Conservation (phyloP, 2,113 vertebrate genomes). For the Aegotheles bennettii region DNA sequence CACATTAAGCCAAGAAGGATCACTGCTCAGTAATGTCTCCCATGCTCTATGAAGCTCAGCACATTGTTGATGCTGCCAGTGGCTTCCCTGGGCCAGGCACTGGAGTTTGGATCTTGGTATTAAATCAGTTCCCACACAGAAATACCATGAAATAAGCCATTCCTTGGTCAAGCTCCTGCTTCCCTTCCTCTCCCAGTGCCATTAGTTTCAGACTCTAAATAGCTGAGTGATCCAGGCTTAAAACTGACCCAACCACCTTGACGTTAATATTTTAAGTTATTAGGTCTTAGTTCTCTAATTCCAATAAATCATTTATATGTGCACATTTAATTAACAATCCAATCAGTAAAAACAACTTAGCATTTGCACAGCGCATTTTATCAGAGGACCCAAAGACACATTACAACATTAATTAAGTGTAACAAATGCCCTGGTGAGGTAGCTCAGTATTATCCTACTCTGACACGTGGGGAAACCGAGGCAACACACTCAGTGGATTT, state of each 20-base stretch:
- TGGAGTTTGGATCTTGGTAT: not conserved
- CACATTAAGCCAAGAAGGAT: not conserved
- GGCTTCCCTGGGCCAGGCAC: not conserved
- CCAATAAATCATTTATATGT: conserved; percentile 48
- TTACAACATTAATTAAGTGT: conserved; percentile 45
- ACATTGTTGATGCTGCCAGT: fast-evolving
- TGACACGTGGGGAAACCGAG: not conserved
- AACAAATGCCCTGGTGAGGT: not conserved
- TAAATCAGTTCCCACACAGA: not conserved
- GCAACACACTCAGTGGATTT: not conserved
- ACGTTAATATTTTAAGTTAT: conserved; percentile 46
- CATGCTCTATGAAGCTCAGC: not conserved
- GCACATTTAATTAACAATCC: conserved; percentile 60
- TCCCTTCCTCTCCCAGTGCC: not conserved
- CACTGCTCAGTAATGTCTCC: not conserved
- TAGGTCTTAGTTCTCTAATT: conserved; percentile 35
- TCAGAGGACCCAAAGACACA: conserved; percentile 19
- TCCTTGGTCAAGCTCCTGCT: not conserved
- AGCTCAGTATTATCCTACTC: not conserved
- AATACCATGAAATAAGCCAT: not conserved
- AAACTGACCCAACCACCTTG: conserved; percentile 26
- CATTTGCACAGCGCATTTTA: not conserved
- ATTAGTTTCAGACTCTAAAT: not conserved
- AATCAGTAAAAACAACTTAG: conserved; percentile 60
- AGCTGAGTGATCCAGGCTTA: conserved; percentile 4